Conservation (phyloP, 1,140 invertebrate species). For the Palaemon carinicauda region DNA sequence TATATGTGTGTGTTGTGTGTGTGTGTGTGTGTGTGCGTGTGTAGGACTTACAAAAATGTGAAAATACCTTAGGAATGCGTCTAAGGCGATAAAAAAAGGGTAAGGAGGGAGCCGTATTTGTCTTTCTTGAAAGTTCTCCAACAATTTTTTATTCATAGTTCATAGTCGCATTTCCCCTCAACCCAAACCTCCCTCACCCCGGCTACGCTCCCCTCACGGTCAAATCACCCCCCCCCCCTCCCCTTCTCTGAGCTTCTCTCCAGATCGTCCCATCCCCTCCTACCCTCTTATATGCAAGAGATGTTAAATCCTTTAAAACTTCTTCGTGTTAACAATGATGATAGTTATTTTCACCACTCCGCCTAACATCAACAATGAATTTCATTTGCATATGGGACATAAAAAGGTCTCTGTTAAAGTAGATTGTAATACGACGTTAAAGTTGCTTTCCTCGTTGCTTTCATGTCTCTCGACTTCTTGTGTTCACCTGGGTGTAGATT, state of each 20-base stretch:
- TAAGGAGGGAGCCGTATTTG: not conserved
- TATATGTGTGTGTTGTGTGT: not conserved
- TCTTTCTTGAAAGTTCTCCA: not conserved
- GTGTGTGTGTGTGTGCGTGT: not conserved
- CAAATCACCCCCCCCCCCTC: too few species aligned
- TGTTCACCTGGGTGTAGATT: too few species aligned
- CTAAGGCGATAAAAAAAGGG: not conserved
- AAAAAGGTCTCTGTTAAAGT: too few species aligned
- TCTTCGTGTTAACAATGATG: not conserved
- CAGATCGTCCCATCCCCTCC: not conserved
- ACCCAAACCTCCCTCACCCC: too few species aligned
- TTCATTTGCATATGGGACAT: too few species aligned
- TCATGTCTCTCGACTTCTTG: too few species aligned
- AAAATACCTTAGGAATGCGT: not conserved
- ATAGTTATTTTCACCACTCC: not conserved
- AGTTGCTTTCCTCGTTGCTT: too few species aligned
- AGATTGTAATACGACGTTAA: too few species aligned
- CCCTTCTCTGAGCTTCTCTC: not conserved
- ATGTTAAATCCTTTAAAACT: not conserved
- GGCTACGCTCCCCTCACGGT: too few species aligned
- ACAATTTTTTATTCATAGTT: not conserved
- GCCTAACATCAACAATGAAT: too few species aligned
- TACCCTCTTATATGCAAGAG: not conserved
- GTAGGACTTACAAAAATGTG: not conserved
- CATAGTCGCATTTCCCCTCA: not conserved